Evolutionary conservation across 2,797 vertebrate species (phyloP).

Genomic region (Sciaenops ocellatus): DNA sequence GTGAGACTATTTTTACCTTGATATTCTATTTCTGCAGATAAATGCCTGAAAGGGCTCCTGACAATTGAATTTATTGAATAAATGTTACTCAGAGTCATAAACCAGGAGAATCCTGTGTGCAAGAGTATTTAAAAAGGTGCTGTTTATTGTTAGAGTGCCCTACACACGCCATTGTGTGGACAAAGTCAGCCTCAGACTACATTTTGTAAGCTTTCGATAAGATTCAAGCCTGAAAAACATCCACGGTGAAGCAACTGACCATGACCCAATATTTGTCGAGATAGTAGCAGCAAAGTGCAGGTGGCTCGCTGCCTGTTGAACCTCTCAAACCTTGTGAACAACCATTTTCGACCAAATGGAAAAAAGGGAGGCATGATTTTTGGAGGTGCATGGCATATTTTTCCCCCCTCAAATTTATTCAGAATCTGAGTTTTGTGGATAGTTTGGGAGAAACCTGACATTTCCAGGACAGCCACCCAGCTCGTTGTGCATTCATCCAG

Average conservation of each 20-base stretch:
- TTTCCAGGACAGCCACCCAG: neutral
- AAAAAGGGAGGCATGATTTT: neutral
- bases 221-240: neutral
- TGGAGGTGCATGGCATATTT: neutral
- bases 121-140: no score
- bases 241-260: neutral
- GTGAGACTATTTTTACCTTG: neutral
- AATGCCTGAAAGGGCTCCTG: no score
- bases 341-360: neutral
- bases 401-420: neutral
- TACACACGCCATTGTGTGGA: neutral
- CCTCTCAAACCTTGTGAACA: neutral
- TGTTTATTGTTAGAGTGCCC: no score
- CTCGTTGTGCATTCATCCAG: neutral
- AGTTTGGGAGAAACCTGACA: neutral
- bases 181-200: no score
- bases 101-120: no score
- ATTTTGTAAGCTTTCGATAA: no score
- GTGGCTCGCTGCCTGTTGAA: neutral
- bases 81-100: neutral
- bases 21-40: neutral
- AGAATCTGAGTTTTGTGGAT: neutral
- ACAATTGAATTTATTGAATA: neutral
- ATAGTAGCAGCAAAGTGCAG: neutral
- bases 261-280: neutral